Evolutionary conservation across 2,888 invertebrate genomes (phyloP).

Genomic region (Dicyrtomina minuta): DNA sequence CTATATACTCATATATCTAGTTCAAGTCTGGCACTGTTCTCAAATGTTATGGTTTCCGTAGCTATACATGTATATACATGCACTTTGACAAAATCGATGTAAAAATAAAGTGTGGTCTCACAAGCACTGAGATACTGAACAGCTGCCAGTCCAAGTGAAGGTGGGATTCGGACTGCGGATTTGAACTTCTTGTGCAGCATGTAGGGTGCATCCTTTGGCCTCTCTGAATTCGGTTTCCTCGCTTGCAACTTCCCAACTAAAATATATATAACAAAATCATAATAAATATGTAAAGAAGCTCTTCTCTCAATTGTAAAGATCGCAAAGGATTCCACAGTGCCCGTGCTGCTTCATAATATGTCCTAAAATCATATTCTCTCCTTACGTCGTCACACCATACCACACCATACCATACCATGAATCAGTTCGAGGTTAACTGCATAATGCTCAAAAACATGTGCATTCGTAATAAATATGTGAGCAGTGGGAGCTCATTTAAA

Average conservation of each 20-base stretch:
- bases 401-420: not conserved
- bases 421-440: too few relatives aligned
- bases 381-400: not conserved
- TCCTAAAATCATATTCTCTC: not conserved
- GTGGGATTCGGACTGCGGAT: constrained; percentile 30
- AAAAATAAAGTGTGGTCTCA: constrained; percentile 16
- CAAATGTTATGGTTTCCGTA: too few relatives aligned
- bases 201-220: constrained; percentile 38
- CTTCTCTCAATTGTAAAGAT: not conserved
- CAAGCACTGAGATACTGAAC: constrained; percentile 35
- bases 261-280: not conserved
- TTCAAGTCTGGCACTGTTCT: too few relatives aligned
- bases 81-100: not conserved
- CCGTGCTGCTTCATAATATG: too few relatives aligned
- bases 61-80: too few relatives aligned
- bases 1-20: too few relatives aligned
- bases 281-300: not conserved
- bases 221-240: constrained; percentile 1
- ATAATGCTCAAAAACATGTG: too few relatives aligned
- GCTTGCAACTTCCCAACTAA: constrained; percentile 9
- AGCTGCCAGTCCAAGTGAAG: constrained; percentile 33
- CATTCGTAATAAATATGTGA: too few relatives aligned
- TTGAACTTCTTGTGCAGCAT: constrained; percentile 64
- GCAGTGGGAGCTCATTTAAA: too few relatives aligned
- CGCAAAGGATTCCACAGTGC: not conserved